phyloP scores from a whole-genome alignment of 1,140 invertebrate species.

The Myzus persicae region DNA sequence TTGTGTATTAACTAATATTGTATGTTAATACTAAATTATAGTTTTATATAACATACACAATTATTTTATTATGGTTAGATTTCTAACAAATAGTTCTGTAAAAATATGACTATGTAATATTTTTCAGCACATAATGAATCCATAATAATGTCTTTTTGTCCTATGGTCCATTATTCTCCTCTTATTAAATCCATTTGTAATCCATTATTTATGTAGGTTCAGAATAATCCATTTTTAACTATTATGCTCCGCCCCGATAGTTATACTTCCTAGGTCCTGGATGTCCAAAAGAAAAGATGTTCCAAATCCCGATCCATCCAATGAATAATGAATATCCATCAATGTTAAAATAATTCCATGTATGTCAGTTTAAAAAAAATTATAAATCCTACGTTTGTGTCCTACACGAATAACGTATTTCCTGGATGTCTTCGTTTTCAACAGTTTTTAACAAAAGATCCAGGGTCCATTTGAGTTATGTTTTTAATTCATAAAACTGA shows the following conservation, averaged over 20 bases:
- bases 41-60: background rate
- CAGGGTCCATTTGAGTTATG: background rate
- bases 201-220: constrained; percentile 11
- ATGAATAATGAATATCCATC: constrained; percentile 37
- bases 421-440: constrained; percentile 29
- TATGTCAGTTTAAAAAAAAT: background rate
- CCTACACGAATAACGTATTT: constrained; percentile 26
- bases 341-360: constrained; percentile 16
- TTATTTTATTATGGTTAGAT: background rate
- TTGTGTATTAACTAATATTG: background rate
- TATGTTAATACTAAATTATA: background rate
- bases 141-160: constrained; percentile 31
- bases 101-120: background rate
- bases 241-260: constrained; percentile 1
- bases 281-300: constrained; percentile 28
- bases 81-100: background rate
- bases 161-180: constrained; percentile 32
- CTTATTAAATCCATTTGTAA: constrained; percentile 18
- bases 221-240: constrained; percentile 39
- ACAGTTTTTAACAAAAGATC: constrained; percentile 25
- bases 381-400: constrained; percentile 24
- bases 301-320: constrained; percentile 38
- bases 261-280: constrained; percentile 6
- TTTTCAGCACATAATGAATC: background rate
- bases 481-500: background rate